These are phyloP conservation scores for Eilema caniola DNA, from an alignment of 2,888 invertebrate species.

Conservation along the genomic window DNA sequence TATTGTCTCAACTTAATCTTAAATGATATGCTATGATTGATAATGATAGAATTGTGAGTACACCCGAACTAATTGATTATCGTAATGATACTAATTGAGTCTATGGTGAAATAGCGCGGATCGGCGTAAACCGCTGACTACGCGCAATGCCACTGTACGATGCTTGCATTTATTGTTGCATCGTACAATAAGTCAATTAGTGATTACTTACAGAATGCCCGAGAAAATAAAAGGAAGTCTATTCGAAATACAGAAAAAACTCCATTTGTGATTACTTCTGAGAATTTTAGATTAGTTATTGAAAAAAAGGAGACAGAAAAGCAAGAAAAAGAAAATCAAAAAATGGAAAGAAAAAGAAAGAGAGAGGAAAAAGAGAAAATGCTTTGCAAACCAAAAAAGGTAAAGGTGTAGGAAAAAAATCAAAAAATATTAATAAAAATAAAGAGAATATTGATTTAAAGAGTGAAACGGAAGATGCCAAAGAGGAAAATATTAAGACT, in stretches of 20 bases:
- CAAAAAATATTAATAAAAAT: neutral
- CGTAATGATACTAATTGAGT: too few species aligned
- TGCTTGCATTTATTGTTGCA: too few species aligned
- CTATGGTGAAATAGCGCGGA: too few species aligned
- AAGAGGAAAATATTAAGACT: neutral
- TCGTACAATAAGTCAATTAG: too few species aligned
- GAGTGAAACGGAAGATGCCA: neutral
- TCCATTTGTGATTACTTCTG: slow-evolving; percentile 7
- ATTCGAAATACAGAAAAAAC: neutral
- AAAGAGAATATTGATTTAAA: neutral
- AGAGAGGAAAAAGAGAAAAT: slow-evolving; percentile 11
- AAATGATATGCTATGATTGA: too few species aligned
- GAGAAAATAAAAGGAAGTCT: slow-evolving; percentile 1
- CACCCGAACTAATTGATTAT: too few species aligned
- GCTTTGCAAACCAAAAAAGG: too few species aligned
- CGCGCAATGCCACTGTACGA: too few species aligned
- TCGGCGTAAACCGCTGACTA: too few species aligned
- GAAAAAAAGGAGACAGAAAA: slow-evolving; percentile 9
- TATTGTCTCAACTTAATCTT: too few species aligned
- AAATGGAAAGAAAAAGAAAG: slow-evolving; percentile 11
- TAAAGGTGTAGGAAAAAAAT: neutral
- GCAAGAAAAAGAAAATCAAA: slow-evolving; percentile 7
- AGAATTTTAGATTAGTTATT: slow-evolving; percentile 5
- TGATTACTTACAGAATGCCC: neutral
- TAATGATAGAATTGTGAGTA: too few species aligned